phyloP scores from a whole-genome alignment of 2,797 vertebrate genomes.

The Diglossa cyanea region DNA sequence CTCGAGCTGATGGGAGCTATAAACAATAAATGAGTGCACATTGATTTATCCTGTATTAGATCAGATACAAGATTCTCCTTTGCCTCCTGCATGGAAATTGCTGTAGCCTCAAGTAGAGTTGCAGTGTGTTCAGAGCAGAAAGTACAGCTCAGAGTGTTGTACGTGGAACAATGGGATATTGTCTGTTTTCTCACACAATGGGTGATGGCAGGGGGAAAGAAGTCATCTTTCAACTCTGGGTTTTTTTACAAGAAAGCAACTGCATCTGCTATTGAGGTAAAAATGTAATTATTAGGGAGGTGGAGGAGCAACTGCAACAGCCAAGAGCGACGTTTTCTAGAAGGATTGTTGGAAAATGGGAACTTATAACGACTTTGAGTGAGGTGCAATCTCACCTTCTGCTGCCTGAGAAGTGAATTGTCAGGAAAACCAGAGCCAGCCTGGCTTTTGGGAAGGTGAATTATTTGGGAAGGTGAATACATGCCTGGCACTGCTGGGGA shows the following conservation, averaged over 20 bases:
- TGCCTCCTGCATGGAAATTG: conserved; percentile 52
- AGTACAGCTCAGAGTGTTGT: conserved; percentile 25
- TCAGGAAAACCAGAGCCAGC: neutral
- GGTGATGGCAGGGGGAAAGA: conserved; percentile 39
- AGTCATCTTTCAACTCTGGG: conserved; percentile 38
- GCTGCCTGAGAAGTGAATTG: neutral
- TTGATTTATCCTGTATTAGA: conserved; percentile 48
- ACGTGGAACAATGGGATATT: conserved; percentile 28
- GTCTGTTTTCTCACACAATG: conserved; percentile 33
- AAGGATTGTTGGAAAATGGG: neutral
- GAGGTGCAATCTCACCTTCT: neutral
- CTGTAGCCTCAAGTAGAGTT: conserved; percentile 47
- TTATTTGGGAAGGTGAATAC: neutral
- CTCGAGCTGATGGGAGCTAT: conserved; percentile 51
- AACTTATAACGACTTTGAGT: neutral
- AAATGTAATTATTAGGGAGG: neutral
- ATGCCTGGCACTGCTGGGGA: neutral
- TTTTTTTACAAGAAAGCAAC: conserved; percentile 29
- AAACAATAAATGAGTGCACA: conserved; percentile 26
- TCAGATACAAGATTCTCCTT: conserved; percentile 43
- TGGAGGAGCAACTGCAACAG: neutral
- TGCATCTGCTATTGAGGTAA: neutral
- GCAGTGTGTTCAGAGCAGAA: conserved; percentile 48
- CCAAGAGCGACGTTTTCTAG: neutral
- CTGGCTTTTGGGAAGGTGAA: neutral